Base-by-base conservation (phyloP, 2,113 vertebrate genomes). In the Aplodontia rufa region DNA sequence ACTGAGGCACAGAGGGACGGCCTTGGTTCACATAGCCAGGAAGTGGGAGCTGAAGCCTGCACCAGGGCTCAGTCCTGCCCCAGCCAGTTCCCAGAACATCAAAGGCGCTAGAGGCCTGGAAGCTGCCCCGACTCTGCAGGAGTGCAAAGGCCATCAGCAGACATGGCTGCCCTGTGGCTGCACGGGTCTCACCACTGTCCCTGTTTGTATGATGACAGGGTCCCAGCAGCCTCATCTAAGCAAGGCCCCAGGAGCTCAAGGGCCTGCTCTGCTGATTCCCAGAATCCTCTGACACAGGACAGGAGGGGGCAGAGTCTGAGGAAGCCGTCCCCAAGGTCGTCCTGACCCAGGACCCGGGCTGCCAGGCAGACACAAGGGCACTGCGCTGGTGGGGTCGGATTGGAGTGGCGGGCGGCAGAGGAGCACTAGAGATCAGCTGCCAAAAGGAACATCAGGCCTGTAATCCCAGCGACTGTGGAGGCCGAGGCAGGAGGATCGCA, bases 251-350 rank as follows among this genome's bases (percentile, higher is more conserved):
- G 90, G 68, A 55, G 81, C 81, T 32, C 12, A 0, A 20, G 45
- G 47, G 71, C 69, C 49, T 35, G 78, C 58, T 74, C 78, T 12
- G 78, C 72, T 0, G 0, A 32, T 83, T 95, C 90, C 92, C 96
- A 91, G 90, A 91, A 96, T 91, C 83, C 93, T 86, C 74, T 89
- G 74, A 86, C 53, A 78, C 42, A 0, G 9, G 91, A 75, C 47
- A 47, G 8, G 37, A 53, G 74, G 69, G 6, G 12, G 87, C 85
- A 82, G 75, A 53, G 71, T 64, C 76, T 9, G 30, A 49, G 85
- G 95, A 82, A 35, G 12, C 47, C 55, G 78, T 76, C 87, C 90
- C 83, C 76, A 85, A 87, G 97, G 92, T 94, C 81, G 0, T 35
- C 64, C 75, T 93, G 97, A 95, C 89, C 94, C 62, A 17, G 79